Evolutionary conservation across 2,888 invertebrate species (phyloP).

Genomic region (Neoascia interrupta): DNA sequence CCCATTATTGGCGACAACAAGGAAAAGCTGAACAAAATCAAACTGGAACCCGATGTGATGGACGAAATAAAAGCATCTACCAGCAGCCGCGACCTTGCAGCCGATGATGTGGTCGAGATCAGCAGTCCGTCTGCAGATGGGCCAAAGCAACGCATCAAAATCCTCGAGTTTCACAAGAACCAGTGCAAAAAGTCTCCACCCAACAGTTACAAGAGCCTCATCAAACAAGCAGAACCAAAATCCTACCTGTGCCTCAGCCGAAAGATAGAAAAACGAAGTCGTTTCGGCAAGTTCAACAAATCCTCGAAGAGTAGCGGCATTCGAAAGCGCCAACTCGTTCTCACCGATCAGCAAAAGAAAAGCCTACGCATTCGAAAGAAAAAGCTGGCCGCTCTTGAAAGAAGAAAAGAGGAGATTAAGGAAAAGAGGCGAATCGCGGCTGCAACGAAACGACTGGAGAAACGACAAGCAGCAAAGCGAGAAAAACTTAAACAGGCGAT

Average conservation of each 20-base stretch:
- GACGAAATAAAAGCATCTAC: constrained; percentile 70
- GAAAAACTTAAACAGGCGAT: constrained; percentile 51
- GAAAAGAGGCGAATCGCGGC: constrained; percentile 70
- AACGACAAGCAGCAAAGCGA: constrained; percentile 39
- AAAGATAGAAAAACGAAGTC: constrained; percentile 74
- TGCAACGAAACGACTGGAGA: constrained; percentile 59
- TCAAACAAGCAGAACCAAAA: constrained; percentile 79
- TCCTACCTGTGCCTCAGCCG: constrained; percentile 78
- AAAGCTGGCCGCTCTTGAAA: constrained; percentile 72
- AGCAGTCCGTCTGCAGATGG: constrained; percentile 52
- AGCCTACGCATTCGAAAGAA: constrained; percentile 73
- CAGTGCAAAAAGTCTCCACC: constrained; percentile 76
- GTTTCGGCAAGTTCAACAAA: constrained; percentile 74
- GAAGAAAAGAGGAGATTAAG: constrained; percentile 72
- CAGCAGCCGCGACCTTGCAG: constrained; percentile 65
- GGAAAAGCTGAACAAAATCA: constrained; percentile 76
- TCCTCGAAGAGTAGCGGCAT: constrained; percentile 70
- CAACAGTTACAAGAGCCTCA: constrained; percentile 79
- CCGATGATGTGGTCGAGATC: constrained; percentile 53
- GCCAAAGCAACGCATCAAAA: constrained; percentile 74
- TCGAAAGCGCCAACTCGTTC: constrained; percentile 75
- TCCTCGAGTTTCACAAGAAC: constrained; percentile 75
- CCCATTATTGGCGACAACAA: constrained; percentile 65
- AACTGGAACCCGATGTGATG: constrained; percentile 74
- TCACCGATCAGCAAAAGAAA: constrained; percentile 77